A percentile compares a stretch with the other conserved stretches of the same genome.
phyloP scores from a whole-genome alignment of 2,888 invertebrate species.

The Chrysomela aeneicollis region DNA sequence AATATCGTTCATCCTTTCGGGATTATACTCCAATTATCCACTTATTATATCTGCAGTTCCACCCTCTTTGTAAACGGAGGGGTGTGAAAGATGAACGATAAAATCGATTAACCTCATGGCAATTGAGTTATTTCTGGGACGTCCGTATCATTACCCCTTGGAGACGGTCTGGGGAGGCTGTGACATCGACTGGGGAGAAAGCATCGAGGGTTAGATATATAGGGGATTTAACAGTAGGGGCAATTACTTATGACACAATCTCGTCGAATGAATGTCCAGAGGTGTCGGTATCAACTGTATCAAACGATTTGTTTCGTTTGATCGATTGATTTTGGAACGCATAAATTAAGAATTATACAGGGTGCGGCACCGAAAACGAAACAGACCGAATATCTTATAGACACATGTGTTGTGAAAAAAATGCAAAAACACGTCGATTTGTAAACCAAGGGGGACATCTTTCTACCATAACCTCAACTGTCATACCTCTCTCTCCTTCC shows the following conservation, averaged over 20 bases:
- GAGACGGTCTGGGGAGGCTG: constrained; percentile 39
- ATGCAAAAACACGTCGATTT: no score
- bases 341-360: no score
- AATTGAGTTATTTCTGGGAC: constrained; percentile 41
- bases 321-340: no score
- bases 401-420: no score
- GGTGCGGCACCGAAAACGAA: no score
- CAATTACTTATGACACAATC: constrained; percentile 20
- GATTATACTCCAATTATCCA: constrained; percentile 19
- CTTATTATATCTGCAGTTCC: constrained; percentile 8
- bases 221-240: constrained; percentile 3
- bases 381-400: no score
- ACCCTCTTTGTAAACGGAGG: neutral
- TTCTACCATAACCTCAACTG: no score
- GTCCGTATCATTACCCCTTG: constrained; percentile 44
- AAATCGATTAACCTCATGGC: constrained; percentile 44
- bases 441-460: no score
- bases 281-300: neutral
- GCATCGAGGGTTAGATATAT: constrained; percentile 15
- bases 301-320: neutral
- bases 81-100: constrained; percentile 35
- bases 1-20: neutral
- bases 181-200: constrained; percentile 39
- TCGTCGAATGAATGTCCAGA: neutral
- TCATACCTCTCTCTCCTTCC: no score